Evolutionary conservation across 2,888 invertebrate genomes (phyloP), one percentile per base, ranked within the genome.

Genomic region (Cantharis flavilabris): DNA sequence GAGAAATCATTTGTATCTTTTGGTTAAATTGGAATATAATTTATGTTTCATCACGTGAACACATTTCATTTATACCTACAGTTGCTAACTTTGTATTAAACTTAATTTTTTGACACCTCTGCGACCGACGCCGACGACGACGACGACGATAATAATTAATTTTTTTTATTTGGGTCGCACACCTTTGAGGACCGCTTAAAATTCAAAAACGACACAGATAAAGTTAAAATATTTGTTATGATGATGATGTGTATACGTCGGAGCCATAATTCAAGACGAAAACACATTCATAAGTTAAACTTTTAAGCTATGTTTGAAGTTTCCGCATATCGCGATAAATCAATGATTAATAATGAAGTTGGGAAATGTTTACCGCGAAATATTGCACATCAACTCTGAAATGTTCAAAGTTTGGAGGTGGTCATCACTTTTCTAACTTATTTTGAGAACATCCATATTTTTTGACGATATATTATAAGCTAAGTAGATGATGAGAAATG

Each of bases 341-440:
- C 85, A 84, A 81, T 83, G 85, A 85, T 85, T 86, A 85, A 84
- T 85, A 85, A 85, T 84, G 82, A 85, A 84, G 82, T 83, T 83
- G 81, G 83, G 82, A 76, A 80, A 79, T 78, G 83, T 83, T 80
- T 79, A 78, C 81, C 71, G 78, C 82, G 80, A 85, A 83, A 83
- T 85, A 85, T 84, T 78, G 80, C 82, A 77, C 83, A 83, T 84
- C 83, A 83, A 82, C 80, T 78, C 78, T 69, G 77, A 71, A 80
- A 81, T 80, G 80, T 80, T 82, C 83, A 82, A 82, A 84, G 83
- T 83, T 83, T 82, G 83, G 83, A 84, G 81, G 80, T 81, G 84
- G 84, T 84, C 84, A 84, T 84, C 84, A 84, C 84, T 84, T 84
- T 83, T 81, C 79, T 78, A 84, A 83, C 81, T 82, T 83, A 83